Percentiles rank a stretch among this genome's conserved stretches.
phyloP scores from a whole-genome alignment of 1,140 invertebrate genomes.

The Penaeus indicus region DNA sequence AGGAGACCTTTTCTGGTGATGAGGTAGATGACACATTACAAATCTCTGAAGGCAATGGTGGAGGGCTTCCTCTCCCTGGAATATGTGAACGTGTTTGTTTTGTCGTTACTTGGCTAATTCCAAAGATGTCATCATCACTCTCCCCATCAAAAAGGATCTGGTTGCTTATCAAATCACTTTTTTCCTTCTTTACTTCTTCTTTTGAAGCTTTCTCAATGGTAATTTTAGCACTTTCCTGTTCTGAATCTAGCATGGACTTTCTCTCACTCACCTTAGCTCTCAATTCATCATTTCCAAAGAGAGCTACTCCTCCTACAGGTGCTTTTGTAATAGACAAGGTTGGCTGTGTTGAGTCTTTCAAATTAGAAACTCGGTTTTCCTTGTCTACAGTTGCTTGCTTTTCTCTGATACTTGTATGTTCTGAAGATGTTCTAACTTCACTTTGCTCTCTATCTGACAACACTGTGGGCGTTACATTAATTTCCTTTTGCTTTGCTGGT shows the following conservation, averaged over 20 bases:
- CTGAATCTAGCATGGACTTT: conserved; percentile 2
- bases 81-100: background rate
- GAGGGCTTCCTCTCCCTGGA: background rate
- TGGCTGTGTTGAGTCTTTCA: no score
- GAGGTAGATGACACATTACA: background rate
- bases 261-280: conserved; percentile 13
- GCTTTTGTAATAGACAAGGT: background rate
- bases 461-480: background rate
- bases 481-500: conserved; percentile 18
- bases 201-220: background rate
- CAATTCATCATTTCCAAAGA: conserved; percentile 10
- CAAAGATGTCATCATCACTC: conserved; percentile 30
- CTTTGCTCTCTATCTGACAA: no score
- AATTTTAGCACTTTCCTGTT: background rate
- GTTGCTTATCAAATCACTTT: no score
- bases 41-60: background rate
- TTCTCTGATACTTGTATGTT: no score
- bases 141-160: no score
- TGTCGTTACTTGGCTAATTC: background rate
- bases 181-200: background rate
- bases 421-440: no score
- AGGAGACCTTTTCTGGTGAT: background rate
- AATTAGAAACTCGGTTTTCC: no score
- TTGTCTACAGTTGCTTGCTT: no score
- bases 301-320: conserved; percentile 26